Conservation (phyloP, 2,797 vertebrate species). For the Mormyrus proboscirostris region DNA sequence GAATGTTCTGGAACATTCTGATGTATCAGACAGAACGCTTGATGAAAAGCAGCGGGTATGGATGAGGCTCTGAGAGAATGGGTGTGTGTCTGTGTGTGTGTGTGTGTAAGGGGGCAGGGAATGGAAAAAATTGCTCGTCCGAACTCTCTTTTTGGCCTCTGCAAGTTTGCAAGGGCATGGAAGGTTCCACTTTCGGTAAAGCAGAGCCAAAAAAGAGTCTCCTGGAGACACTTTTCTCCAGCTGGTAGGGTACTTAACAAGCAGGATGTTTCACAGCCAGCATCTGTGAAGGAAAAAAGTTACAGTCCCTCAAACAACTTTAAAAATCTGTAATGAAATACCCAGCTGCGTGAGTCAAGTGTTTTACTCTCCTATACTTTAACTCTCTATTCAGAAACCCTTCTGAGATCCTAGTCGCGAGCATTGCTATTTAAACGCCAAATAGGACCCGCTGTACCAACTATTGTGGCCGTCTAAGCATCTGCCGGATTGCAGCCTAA, state of each 20-base stretch:
- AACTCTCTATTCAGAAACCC: neutral
- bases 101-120: neutral
- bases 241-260: neutral
- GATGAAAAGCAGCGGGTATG: slow-evolving; percentile 30
- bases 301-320: neutral
- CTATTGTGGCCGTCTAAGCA: neutral
- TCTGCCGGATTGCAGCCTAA: neutral
- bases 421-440: neutral
- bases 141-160: slow-evolving; percentile 24
- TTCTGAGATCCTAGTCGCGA: neutral
- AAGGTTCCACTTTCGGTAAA: neutral
- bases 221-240: neutral
- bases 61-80: slow-evolving; percentile 23
- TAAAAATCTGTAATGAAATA: neutral
- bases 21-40: slow-evolving; percentile 31
- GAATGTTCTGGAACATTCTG: slow-evolving; percentile 35
- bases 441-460: neutral
- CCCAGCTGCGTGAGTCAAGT: neutral
- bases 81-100: slow-evolving; percentile 29
- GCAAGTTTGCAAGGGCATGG: slow-evolving; percentile 16
- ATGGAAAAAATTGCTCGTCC: slow-evolving; percentile 4
- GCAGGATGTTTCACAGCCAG: neutral
- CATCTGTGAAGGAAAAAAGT: neutral
- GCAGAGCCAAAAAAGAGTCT: neutral
- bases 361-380: slow-evolving; percentile 28